phyloP scores from a whole-genome alignment of 2,888 invertebrate genomes.

The Ophion ventricosus region DNA sequence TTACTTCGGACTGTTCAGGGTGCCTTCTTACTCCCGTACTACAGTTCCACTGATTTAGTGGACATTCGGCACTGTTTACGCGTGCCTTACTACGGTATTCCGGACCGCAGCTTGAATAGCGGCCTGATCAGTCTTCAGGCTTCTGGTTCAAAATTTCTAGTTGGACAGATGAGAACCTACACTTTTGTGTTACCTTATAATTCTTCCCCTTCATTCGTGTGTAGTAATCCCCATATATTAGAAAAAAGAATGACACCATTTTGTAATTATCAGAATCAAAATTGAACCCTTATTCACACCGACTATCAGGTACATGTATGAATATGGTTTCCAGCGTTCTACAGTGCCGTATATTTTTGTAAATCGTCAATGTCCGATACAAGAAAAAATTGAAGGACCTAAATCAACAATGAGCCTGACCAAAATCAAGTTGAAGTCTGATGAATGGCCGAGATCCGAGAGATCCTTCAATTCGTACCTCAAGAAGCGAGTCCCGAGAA shows the following conservation, averaged over 20 bases:
- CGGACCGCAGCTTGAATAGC: no score
- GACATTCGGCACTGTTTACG: no score
- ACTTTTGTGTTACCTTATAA: neutral
- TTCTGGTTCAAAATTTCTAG: no score
- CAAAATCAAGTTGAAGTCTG: slow-evolving; percentile 27
- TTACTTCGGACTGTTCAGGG: no score
- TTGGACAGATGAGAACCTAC: neutral
- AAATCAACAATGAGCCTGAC: neutral
- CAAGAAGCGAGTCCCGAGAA: slow-evolving; percentile 42
- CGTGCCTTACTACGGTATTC: no score
- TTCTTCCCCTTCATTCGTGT: neutral
- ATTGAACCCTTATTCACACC: no score
- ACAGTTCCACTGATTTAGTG: no score
- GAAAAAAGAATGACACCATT: no score
- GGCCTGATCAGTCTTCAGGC: no score
- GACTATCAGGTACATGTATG: no score
- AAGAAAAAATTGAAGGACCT: neutral
- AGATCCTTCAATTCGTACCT: slow-evolving; percentile 11
- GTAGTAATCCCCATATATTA: neutral
- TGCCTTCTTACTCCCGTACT: no score
- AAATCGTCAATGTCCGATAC: slow-evolving; percentile 1
- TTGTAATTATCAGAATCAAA: neutral
- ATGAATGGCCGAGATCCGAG: slow-evolving; percentile 37
- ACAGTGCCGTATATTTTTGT: neutral
- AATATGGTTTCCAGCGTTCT: neutral